Conservation (phyloP, 2,797 vertebrate species). For the Bradypodion ventrale region DNA sequence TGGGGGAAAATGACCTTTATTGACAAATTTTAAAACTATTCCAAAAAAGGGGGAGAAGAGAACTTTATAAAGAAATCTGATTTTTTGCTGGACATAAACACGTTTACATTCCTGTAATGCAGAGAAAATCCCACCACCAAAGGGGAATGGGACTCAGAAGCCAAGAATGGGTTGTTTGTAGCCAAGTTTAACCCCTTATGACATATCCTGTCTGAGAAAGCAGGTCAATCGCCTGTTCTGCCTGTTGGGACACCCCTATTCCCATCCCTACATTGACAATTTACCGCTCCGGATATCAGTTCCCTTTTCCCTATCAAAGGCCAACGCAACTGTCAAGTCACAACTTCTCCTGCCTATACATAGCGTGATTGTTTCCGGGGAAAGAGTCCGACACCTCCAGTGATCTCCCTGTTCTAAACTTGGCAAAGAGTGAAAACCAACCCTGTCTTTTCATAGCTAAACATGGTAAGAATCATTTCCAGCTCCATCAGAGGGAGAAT, state of each 20-base stretch:
- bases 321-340: no score
- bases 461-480: neutral
- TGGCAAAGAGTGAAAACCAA: neutral
- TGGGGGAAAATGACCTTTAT: constrained; percentile 50
- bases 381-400: neutral
- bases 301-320: neutral
- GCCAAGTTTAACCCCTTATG: neutral
- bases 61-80: neutral
- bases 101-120: neutral
- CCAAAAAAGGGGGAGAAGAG: neutral
- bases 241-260: neutral
- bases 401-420: neutral
- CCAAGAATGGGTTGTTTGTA: neutral
- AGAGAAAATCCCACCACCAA: neutral
- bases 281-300: neutral
- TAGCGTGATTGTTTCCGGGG: no score
- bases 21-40: constrained; percentile 44
- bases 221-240: neutral
- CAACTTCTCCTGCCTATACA: no score
- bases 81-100: neutral
- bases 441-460: neutral
- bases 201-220: neutral
- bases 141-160: neutral
- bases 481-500: neutral
- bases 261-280: neutral